Evolutionary conservation across 1,140 invertebrate species (phyloP).

Genomic region (Drosophila pseudoananassae): DNA sequence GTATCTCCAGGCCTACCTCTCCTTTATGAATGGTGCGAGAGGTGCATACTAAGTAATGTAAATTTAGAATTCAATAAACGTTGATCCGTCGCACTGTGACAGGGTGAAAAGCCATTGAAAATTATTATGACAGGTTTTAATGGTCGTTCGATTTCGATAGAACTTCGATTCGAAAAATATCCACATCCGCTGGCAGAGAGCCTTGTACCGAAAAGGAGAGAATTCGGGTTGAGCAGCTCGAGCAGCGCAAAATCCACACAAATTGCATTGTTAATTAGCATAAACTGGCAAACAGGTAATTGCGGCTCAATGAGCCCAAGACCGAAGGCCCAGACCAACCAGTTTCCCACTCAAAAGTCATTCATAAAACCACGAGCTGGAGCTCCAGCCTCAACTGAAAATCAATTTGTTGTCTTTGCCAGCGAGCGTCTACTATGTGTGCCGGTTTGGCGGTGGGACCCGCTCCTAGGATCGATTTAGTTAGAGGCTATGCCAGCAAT

Average conservation of each 20-base stretch:
- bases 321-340: slow-evolving; percentile 35
- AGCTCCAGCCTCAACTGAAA: slow-evolving; percentile 14
- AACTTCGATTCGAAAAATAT: slow-evolving; percentile 27
- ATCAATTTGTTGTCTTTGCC: slow-evolving; percentile 53
- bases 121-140: slow-evolving; percentile 46
- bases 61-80: slow-evolving; percentile 56
- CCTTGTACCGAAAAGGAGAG: slow-evolving; percentile 44
- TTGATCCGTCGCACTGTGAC: slow-evolving; percentile 36
- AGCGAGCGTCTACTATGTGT: slow-evolving; percentile 20
- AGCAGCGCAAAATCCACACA: slow-evolving; percentile 27
- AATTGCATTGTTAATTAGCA: slow-evolving; percentile 75
- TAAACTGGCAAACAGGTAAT: slow-evolving; percentile 62
- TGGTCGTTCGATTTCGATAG: slow-evolving; percentile 26
- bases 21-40: slow-evolving; percentile 26
- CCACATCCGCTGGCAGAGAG: slow-evolving; percentile 31
- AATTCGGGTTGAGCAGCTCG: slow-evolving; percentile 7
- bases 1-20: not conserved
- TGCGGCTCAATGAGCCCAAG: slow-evolving; percentile 23
- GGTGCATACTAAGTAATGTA: slow-evolving; percentile 53
- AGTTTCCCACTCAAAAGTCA: slow-evolving; percentile 71
- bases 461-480: slow-evolving; percentile 45
- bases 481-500: slow-evolving; percentile 56
- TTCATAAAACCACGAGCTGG: slow-evolving; percentile 57
- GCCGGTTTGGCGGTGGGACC: slow-evolving; percentile 17
- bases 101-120: slow-evolving; percentile 23